Conservation (phyloP, 1,140 invertebrate species). For the Asobara japonica region DNA sequence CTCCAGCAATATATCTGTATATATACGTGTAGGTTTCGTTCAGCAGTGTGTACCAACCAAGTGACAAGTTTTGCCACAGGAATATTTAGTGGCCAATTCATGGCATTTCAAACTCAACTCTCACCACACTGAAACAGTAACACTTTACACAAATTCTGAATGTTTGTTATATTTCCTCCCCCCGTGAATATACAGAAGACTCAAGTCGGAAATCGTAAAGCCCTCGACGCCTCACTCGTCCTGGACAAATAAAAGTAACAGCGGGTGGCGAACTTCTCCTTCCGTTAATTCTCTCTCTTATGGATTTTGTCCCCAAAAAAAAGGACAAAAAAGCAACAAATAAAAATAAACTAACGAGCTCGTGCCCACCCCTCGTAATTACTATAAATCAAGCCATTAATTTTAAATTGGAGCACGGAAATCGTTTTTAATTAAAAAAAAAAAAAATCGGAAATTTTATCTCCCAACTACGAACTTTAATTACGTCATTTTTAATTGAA, state of each 20-base stretch:
- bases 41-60: too few relatives aligned
- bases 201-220: slow-evolving; percentile 62
- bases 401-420: neutral
- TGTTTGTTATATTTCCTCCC: neutral
- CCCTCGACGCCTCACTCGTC: slow-evolving; percentile 60
- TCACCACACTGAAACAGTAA: neutral
- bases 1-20: neutral
- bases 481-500: neutral
- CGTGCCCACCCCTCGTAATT: neutral
- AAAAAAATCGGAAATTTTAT: neutral
- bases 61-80: neutral
- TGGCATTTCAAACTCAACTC: neutral
- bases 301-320: neutral
- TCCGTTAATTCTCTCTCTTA: slow-evolving; percentile 12
- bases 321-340: neutral
- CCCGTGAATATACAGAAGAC: slow-evolving; percentile 8
- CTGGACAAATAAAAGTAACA: slow-evolving; percentile 64
- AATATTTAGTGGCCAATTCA: neutral
- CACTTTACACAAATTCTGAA: neutral
- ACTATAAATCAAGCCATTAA: slow-evolving; percentile 8
- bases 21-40: neutral
- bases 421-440: neutral
- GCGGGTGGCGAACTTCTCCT: slow-evolving; percentile 21
- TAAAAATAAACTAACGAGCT: neutral
- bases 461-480: neutral